phyloP scores from a whole-genome alignment of 2,797 vertebrate genomes.

The Sebastes wilsoni region DNA sequence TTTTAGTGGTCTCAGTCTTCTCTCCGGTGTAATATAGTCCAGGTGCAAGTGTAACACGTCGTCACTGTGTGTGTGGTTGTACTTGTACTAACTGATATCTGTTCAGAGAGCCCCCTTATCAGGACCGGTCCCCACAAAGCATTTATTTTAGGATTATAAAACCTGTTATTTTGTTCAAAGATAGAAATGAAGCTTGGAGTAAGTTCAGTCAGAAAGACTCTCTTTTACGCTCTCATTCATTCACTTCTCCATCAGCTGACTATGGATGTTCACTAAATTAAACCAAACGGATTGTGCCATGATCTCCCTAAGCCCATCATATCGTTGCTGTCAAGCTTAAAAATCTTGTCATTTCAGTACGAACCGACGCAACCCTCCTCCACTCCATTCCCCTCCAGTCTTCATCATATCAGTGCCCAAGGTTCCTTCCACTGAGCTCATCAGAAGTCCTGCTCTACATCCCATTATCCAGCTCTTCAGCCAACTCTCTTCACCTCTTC shows the following conservation, averaged over 20 bases:
- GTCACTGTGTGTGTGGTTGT: neutral
- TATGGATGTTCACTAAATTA: neutral
- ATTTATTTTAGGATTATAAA: neutral
- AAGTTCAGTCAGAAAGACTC: neutral
- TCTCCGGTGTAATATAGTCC: slow-evolving; percentile 21
- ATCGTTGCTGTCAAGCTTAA: neutral
- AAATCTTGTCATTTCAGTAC: neutral
- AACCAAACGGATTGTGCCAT: neutral
- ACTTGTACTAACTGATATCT: neutral
- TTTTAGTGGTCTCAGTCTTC: slow-evolving; percentile 18
- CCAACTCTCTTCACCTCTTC: neutral
- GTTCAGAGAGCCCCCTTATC: neutral
- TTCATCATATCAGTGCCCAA: neutral
- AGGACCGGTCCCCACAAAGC: neutral
- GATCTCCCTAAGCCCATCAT: neutral
- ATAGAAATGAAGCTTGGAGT: neutral
- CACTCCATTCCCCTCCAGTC: neutral
- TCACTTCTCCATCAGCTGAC: neutral
- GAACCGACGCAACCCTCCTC: too few species aligned
- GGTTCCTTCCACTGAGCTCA: neutral
- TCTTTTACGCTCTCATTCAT: neutral
- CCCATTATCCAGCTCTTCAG: neutral
- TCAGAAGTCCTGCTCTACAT: neutral
- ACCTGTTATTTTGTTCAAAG: neutral
- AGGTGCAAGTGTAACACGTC: slow-evolving; percentile 14